A percentile compares a stretch with the other conserved stretches of the same genome.
Conservation (phyloP, 1,140 invertebrate genomes). For the Bombus superbus region DNA sequence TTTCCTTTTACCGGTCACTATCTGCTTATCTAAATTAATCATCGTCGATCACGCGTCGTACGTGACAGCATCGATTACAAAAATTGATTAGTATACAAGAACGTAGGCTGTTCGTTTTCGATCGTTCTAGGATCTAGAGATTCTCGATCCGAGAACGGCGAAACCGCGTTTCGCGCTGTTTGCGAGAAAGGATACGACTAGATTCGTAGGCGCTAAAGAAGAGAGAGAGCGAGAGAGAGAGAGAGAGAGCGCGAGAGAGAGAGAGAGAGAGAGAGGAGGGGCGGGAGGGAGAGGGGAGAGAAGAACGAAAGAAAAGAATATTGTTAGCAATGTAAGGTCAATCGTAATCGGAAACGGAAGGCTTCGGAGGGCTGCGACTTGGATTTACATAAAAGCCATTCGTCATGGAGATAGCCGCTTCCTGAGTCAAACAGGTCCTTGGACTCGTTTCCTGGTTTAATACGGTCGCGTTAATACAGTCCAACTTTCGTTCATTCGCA, state of each 20-base stretch:
- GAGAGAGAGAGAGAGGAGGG: no score
- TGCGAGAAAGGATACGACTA: neutral
- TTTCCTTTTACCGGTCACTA: neutral
- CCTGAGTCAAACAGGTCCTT: constrained; percentile 48
- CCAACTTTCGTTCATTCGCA: constrained; percentile 55
- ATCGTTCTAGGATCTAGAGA: neutral
- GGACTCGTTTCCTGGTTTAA: constrained; percentile 51
- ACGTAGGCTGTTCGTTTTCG: neutral
- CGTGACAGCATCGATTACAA: neutral
- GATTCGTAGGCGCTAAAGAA: neutral
- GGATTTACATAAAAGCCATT: constrained; percentile 58
- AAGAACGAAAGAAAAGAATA: neutral
- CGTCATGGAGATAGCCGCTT: constrained; percentile 53
- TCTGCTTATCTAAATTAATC: neutral
- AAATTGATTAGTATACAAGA: neutral
- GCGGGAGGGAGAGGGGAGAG: no score
- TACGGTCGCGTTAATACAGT: neutral
- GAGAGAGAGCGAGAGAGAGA: no score
- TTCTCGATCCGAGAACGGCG: neutral
- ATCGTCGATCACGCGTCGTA: neutral
- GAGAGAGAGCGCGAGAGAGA: no score
- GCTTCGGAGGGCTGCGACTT: constrained; percentile 8
- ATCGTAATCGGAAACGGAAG: constrained; percentile 42
- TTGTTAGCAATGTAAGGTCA: constrained; percentile 29
- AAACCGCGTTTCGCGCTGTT: neutral